These are phyloP conservation scores for Hucho hucho DNA, from an alignment of 2,113 vertebrate species.

Conservation along the genomic window DNA sequence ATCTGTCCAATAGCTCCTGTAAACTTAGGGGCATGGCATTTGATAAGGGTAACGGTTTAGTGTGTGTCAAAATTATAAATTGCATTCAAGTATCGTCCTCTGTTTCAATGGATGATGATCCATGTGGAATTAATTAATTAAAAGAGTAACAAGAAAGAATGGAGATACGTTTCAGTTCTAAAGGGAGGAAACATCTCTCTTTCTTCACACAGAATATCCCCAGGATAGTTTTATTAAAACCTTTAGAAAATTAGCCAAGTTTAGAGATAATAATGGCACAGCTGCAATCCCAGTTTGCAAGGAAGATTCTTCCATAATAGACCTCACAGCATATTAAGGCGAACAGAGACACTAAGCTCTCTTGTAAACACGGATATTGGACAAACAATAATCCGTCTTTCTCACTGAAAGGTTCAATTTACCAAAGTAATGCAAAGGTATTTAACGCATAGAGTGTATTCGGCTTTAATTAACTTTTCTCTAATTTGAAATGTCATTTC, in stretches of 20 bases:
- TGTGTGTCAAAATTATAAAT: no score
- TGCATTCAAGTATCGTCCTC: no score
- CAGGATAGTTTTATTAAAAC: conserved; percentile 47
- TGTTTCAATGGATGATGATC: no score
- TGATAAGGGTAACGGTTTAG: no score
- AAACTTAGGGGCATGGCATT: no score
- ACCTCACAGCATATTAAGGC: conserved; percentile 21
- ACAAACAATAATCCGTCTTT: conserved; percentile 50
- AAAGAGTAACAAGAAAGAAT: no score
- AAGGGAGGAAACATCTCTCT: neutral
- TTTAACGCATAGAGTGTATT: conserved; percentile 5
- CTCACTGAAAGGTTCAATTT: conserved; percentile 72
- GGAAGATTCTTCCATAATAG: conserved; percentile 60
- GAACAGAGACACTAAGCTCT: conserved; percentile 62
- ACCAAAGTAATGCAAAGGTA: conserved; percentile 41
- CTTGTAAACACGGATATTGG: conserved; percentile 71
- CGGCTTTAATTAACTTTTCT: neutral
- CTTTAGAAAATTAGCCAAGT: conserved; percentile 66
- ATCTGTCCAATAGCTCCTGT: no score
- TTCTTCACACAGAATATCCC: conserved; percentile 20
- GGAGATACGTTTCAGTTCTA: neutral
- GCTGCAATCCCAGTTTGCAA: conserved; percentile 70
- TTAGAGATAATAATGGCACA: conserved; percentile 54
- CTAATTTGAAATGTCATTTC: conserved; percentile 10
- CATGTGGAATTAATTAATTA: no score